A percentile compares a stretch with the other conserved stretches of the same genome.
These are phyloP conservation scores for Eidolon dupreanum DNA, from an alignment of 2,797 vertebrate genomes.

Conservation along the genomic window DNA sequence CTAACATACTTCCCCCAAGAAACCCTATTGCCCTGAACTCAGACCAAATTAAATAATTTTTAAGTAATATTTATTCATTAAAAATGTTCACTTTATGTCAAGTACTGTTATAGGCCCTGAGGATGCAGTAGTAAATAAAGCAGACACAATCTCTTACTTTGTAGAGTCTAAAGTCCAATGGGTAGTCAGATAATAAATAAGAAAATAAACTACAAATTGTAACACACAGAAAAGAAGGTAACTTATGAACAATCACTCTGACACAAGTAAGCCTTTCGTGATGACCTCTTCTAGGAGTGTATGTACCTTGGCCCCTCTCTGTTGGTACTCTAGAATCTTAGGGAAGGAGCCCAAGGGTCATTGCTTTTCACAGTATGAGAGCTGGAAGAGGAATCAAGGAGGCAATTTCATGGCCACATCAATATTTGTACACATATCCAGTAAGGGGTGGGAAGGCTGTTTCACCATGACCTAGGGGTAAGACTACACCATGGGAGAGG, in stretches of 20 bases:
- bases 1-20: background rate
- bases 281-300: background rate
- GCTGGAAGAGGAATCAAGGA: background rate
- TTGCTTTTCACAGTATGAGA: constrained; percentile 21
- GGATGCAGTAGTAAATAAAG: background rate
- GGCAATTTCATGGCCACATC: background rate
- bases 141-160: background rate
- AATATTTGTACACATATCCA: background rate
- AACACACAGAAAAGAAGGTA: constrained; percentile 34
- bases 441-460: background rate
- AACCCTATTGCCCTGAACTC: constrained; percentile 16
- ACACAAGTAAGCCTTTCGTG: background rate
- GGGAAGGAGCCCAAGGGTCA: background rate
- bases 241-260: background rate
- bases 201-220: constrained; percentile 1
- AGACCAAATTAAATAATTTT: background rate
- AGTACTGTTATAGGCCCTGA: background rate
- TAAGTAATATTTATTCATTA: constrained; percentile 24
- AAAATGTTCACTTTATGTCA: constrained; percentile 15
- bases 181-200: background rate
- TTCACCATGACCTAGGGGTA: background rate
- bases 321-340: background rate
- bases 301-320: background rate
- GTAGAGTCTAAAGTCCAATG: background rate
- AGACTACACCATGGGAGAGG: background rate